Base-by-base conservation (phyloP, 2,888 invertebrate species). In the Autographa pulchrina region DNA sequence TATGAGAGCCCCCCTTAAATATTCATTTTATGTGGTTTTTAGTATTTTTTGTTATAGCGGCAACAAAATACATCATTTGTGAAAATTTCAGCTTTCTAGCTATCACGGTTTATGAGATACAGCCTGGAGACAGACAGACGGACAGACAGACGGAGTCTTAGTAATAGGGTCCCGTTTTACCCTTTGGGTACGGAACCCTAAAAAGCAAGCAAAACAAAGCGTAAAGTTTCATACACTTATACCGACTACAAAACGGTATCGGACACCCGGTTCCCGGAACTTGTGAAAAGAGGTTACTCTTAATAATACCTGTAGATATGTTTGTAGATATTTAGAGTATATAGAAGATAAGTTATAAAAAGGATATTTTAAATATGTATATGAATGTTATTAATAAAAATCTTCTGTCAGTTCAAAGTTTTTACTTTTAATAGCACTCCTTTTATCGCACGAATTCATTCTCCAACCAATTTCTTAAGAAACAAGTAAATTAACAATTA, bases 311-410 rank as follows among this genome's bases (percentile, higher is more conserved):
- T 56, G 54, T 56, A 56, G 54, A 56, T 56, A 56, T 56, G 54
- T 56, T 56, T 56, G 54, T 56, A 56, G 54, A 56, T 56, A 56
- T 56, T 56, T 56, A 56, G 54, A 20, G 25, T 25, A 25, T 25
- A 56, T 56, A 20, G 18, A 25, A 20, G 4, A 13, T 56, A 56
- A 56, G 54, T 56, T 20, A 56, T 56, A 56, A 25, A 56, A 56
- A 56, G 25, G 25, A 20, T 56, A 56, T 56, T 56, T 56, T 56
- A 56, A 56, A 56, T 56, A 56, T 56, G 54, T 56, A 56, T 56
- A 56, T 56, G 54, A 56, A 56, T 56, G 54, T 56, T 56, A 56
- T 25, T 25, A 56, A 56, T 56, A 56, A 56, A 56, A 56, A 56
- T 48, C 54, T 56, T 56, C 54, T 56, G 54, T 56, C 54, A 11